A percentile compares a stretch with the other conserved stretches of the same genome.
These are phyloP conservation scores for Epinephelus fuscoguttatus DNA, from an alignment of 2,113 vertebrate genomes.

Conservation along the genomic window DNA sequence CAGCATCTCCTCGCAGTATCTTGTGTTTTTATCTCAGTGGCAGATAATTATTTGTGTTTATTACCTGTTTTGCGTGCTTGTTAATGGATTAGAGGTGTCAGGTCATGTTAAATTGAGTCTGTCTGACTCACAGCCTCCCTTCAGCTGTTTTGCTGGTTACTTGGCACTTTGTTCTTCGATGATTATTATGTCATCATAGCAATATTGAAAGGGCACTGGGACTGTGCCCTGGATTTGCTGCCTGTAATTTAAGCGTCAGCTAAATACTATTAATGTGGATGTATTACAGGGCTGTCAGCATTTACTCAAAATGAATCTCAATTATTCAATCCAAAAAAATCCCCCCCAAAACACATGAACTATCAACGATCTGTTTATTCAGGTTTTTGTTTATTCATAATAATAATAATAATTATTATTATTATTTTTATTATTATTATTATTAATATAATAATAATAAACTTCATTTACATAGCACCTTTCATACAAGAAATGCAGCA, in stretches of 20 bases:
- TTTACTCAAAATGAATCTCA: too few species aligned
- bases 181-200: conserved; percentile 33
- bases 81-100: neutral
- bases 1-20: neutral
- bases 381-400: too few species aligned
- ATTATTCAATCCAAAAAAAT: too few species aligned
- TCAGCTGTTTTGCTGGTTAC: neutral
- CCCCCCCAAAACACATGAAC: too few species aligned
- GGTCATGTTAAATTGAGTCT: conserved; percentile 2
- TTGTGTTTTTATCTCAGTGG: neutral
- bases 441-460: too few species aligned
- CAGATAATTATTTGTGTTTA: neutral
- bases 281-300: too few species aligned
- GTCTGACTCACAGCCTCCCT: conserved; percentile 7
- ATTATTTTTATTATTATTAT: too few species aligned
- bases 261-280: neutral
- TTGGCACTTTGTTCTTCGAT: conserved; percentile 7
- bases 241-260: conserved; percentile 42
- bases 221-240: conserved; percentile 12
- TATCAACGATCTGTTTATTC: too few species aligned
- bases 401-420: too few species aligned
- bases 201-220: neutral
- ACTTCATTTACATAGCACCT: too few species aligned
- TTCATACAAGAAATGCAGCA: too few species aligned
- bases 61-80: neutral